A percentile compares a stretch with the other conserved stretches of the same genome.
These are phyloP conservation scores for Aphaenogaster rudis DNA, from an alignment of 1,140 invertebrate species.

Conservation along the genomic window DNA sequence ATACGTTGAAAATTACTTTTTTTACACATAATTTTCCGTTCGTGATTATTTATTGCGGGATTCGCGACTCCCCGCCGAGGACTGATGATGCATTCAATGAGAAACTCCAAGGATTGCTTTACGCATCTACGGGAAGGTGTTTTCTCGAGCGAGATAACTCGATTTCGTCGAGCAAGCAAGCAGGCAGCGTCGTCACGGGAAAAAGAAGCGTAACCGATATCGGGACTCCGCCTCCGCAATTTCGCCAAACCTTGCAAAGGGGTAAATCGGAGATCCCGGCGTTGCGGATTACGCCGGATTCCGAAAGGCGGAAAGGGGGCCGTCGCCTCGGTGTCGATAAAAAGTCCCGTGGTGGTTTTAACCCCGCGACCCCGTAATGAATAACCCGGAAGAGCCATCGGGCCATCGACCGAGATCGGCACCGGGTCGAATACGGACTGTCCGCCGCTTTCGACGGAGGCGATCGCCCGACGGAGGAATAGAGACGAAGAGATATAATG, in stretches of 20 bases:
- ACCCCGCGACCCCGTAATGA: slow-evolving; percentile 70
- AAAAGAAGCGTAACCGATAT: slow-evolving; percentile 49
- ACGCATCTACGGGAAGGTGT: slow-evolving; percentile 5
- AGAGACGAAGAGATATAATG: slow-evolving; percentile 49
- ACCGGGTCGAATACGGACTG: slow-evolving; percentile 13
- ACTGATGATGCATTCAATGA: slow-evolving; percentile 33
- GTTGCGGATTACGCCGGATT: slow-evolving; percentile 34
- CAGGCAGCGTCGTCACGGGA: slow-evolving; percentile 6
- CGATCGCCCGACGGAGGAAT: slow-evolving; percentile 57
- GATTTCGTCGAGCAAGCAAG: slow-evolving; percentile 33
- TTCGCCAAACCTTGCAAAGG: slow-evolving; percentile 26
- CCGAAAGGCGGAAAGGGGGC: not conserved
- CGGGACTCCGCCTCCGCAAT: slow-evolving; percentile 20
- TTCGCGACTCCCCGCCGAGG: not conserved
- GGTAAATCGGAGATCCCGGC: slow-evolving; percentile 46
- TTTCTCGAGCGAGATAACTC: slow-evolving; percentile 44
- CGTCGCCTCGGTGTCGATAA: slow-evolving; percentile 26
- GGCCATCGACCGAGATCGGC: slow-evolving; percentile 71
- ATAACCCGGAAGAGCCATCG: slow-evolving; percentile 75
- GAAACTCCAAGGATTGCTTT: slow-evolving; percentile 15
- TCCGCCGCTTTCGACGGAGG: slow-evolving; percentile 37
- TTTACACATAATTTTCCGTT: slow-evolving; percentile 3
- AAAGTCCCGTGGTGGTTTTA: slow-evolving; percentile 66
- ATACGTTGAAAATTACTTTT: not conserved
- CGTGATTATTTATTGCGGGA: not conserved